Evolutionary conservation across 64 coral and sea anemone species (phyloP), one percentile per base, ranked within the genome.

Genomic region (Porites lutea): DNA sequence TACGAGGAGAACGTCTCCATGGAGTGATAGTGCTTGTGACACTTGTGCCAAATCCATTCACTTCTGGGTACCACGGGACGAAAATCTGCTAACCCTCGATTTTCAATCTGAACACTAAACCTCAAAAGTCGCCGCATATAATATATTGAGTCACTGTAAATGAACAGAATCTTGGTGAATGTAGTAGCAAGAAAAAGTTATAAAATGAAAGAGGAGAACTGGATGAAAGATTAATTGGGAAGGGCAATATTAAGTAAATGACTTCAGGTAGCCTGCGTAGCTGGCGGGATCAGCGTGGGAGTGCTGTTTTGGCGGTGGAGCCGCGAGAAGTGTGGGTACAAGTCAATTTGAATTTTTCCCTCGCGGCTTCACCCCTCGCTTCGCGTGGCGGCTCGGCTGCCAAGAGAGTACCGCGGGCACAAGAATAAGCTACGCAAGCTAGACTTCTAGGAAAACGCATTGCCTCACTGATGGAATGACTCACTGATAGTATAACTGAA

Each of bases 1-100:
- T 97, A 97, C 53, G 77, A 87, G 3, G 92, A 86, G 19, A 91
- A 97, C 2, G 85, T 92, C 53, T 97, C 95, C 92, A 94, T 94
- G 4, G 95, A 94, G 68, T 97, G 95, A 73, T 90, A 87, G 37
- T 97, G 95, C 13, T 95, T 88, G 63, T 99, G 97, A 74, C 97
- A 99, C 11, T 82, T 69, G 49, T 99, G 97, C 97, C 97, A 96
- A 19, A 78, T 73, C 97, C 97, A 99, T 2, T 93, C 78, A 2
- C 82, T 66, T 65, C 63, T 93, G 16, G 91, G 91, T 18, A 88
- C 27, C 20, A 91, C 52, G 14, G 97, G 97, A 71, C 85, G 90
- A 22, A 96, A 99, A n/a, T 90, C 62, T 4, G 83, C 94, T 11
- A 93, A 79, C 52, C 97, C 97, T 59, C 80, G 60, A 61, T 99